Evolutionary conservation across 2,797 vertebrate genomes (phyloP), one percentile per base, ranked within the genome.

Genomic region (Hyperoplus lanceolatus): DNA sequence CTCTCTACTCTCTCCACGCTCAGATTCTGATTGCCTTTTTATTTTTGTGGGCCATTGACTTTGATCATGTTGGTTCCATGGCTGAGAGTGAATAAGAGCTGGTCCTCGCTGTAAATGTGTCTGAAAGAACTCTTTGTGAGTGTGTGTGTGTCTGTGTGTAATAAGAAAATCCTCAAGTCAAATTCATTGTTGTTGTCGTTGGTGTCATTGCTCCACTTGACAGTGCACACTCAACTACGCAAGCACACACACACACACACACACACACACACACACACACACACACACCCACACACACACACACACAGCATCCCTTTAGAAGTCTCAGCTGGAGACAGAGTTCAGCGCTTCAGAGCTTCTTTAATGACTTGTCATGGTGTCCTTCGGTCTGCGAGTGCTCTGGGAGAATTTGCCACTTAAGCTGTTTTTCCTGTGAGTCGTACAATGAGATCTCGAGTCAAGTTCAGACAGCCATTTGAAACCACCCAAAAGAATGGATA

Each of bases 271-370:
- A 29, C 48, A 42, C 62, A 56, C 68, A 74, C 39, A 70, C 54
- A 61, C 8, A 75, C 58, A 84, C 48, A 42, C 62, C 53, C 68
- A 74, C 39, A 70, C 54, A 61, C 8, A 75, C 58, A 74, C 39
- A 70, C 54, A 61, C 8, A 75, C 58, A 84, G 63, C 9, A 43
- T 55, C 63, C 76, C 62, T 80, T 58, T 46, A 62, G 85, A 29
- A 87, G 73, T 87, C 87, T 84, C 76, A 84, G 81, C 83, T 86
- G 74, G 83, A 80, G 82, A 87, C 63, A n/a, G 66, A 90, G 80
- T 77, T 77, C 59, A 82, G 68, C 12, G 13, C 82, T 87, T 85
- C 83, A 87, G 74, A 75, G 78, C 51, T 62, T 56, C 69, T 86
- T 83, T 87, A 88, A 86, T 85, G 84, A 77, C 79, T 75, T 79